Conservation (phyloP, 2,797 vertebrate genomes). For the Syncerus caffer region DNA sequence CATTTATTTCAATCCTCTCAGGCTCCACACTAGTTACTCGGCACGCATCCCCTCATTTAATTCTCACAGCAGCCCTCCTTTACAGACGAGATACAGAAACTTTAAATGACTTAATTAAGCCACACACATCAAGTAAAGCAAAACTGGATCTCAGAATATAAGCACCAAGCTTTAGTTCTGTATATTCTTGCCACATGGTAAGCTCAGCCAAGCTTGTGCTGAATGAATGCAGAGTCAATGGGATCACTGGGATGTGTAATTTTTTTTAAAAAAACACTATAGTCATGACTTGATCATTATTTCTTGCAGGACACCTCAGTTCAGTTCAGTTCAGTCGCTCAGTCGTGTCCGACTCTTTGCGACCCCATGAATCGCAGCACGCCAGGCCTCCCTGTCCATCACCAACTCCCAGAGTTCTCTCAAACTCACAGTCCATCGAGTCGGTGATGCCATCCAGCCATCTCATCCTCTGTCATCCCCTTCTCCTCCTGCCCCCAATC, state of each 20-base stretch:
- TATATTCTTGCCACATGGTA: not conserved
- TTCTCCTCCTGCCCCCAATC: not conserved
- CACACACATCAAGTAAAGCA: too few relatives aligned
- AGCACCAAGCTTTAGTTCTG: not conserved
- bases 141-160: not conserved
- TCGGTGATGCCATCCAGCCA: not conserved
- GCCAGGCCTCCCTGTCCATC: not conserved
- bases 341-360: not conserved
- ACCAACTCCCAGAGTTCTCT: not conserved
- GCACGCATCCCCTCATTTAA: not conserved
- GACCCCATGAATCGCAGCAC: not conserved
- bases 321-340: not conserved
- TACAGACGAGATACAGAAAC: not conserved
- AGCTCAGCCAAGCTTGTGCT: not conserved
- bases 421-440: rapidly evolving
- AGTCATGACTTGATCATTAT: not conserved
- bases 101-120: not conserved
- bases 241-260: not conserved
- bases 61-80: not conserved
- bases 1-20: not conserved
- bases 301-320: not conserved
- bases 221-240: not conserved
- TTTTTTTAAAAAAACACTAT: not conserved
- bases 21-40: not conserved
- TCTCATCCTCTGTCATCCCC: rapidly evolving